These are phyloP conservation scores for Lumbricus terrestris DNA, from an alignment of 2,888 invertebrate species.

Conservation along the genomic window DNA sequence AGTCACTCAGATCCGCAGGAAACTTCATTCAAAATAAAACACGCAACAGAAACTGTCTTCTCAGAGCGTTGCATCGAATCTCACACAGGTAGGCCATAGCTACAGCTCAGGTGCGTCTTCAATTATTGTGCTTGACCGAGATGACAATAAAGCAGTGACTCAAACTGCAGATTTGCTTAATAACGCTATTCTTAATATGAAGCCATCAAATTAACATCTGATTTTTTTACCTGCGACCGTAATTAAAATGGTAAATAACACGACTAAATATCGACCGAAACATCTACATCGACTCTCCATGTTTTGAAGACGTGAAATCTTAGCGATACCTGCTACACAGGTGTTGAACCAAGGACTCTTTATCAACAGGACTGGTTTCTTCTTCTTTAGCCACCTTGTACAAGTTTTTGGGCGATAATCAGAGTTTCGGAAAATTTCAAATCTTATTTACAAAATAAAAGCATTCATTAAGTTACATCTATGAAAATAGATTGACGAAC, in stretches of 20 bases:
- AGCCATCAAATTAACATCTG: not conserved
- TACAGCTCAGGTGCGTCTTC: not conserved
- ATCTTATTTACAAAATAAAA: too few species aligned
- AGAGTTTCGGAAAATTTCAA: too few species aligned
- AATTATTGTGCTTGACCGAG: not conserved
- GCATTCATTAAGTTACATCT: too few species aligned
- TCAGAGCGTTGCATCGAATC: not conserved
- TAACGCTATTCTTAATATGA: not conserved
- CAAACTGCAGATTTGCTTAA: not conserved
- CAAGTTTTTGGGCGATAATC: too few species aligned
- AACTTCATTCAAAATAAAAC: not conserved
- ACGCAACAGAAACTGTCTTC: not conserved
- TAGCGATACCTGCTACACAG: not conserved
- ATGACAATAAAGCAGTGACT: not conserved
- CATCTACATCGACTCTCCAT: not conserved
- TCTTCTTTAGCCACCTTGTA: too few species aligned
- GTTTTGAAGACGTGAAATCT: not conserved
- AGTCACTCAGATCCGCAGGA: not conserved
- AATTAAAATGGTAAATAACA: not conserved
- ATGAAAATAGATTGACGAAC: too few species aligned
- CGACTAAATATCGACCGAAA: not conserved
- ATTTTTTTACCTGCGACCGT: not conserved
- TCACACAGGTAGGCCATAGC: not conserved
- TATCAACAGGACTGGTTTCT: too few species aligned
- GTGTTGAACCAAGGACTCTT: not conserved